Evolutionary conservation across 2,888 invertebrate genomes (phyloP).

Genomic region (Mythimna pallens): DNA sequence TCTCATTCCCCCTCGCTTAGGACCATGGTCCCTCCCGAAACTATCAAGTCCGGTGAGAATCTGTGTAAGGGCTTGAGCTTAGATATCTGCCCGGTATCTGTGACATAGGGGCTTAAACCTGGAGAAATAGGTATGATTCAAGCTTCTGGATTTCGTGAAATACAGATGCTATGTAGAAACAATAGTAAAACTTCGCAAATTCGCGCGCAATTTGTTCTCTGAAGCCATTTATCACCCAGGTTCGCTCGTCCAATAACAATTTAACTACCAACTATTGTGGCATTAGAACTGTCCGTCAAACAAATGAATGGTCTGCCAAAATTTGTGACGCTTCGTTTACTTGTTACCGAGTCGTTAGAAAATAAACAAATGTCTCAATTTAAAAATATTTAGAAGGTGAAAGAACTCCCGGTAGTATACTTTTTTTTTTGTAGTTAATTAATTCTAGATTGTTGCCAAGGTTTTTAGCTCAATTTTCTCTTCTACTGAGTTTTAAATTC

Average conservation of each 20-base stretch:
- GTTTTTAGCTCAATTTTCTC: conserved; percentile 22
- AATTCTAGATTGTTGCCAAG: conserved; percentile 36
- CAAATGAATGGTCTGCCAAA: conserved; percentile 36
- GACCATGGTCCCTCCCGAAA: no score
- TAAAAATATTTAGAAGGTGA: conserved; percentile 39
- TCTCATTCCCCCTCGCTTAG: no score
- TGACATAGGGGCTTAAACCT: background rate
- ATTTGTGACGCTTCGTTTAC: conserved; percentile 17
- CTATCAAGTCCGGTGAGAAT: no score
- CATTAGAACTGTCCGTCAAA: conserved; percentile 2
- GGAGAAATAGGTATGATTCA: background rate
- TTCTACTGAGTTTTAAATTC: conserved; percentile 16
- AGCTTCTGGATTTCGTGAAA: background rate
- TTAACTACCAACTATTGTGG: conserved; percentile 30
- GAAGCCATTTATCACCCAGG: conserved; percentile 2
- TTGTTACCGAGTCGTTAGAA: conserved; percentile 25
- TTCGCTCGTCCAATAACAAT: conserved; percentile 1
- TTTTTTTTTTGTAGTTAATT: conserved; percentile 12
- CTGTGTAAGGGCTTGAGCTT: no score
- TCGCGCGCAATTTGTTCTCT: background rate
- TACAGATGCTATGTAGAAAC: background rate
- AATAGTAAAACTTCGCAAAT: conserved; percentile 2
- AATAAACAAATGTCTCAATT: conserved; percentile 32
- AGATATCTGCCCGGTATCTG: background rate
- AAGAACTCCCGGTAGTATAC: conserved; percentile 36